phyloP scores from a whole-genome alignment of 2,113 vertebrate genomes.

The Hydropotes inermis region DNA sequence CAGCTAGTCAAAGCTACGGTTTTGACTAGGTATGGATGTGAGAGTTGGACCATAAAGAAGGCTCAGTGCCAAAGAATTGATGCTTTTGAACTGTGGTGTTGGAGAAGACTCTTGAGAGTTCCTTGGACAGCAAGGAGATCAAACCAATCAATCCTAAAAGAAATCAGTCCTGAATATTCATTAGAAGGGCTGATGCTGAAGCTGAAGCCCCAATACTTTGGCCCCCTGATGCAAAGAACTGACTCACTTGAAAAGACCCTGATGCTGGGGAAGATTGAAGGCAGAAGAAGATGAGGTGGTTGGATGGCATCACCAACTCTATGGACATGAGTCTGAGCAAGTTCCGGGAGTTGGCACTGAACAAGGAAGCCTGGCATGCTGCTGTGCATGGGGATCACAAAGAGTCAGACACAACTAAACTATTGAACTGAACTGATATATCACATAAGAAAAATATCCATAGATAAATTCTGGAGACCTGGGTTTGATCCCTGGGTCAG shows the following conservation, averaged over 20 bases:
- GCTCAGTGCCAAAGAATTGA: background rate
- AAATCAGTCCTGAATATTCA: background rate
- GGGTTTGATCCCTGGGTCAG: background rate
- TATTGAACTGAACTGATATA: background rate
- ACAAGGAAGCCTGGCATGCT: background rate
- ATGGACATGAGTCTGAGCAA: background rate
- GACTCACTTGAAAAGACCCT: background rate
- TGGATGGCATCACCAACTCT: background rate
- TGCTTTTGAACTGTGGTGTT: background rate
- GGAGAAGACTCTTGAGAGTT: background rate
- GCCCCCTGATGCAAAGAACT: background rate
- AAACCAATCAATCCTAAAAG: background rate
- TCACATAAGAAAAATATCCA: background rate
- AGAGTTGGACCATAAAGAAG: background rate
- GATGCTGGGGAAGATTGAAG: background rate
- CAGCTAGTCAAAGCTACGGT: background rate
- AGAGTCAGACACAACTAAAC: background rate
- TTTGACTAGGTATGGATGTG: background rate
- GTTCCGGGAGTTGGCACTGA: rapidly evolving
- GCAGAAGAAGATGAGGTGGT: background rate
- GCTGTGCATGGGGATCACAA: background rate
- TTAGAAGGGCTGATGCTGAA: background rate
- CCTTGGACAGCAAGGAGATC: background rate
- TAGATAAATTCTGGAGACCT: no score
- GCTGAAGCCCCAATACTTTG: background rate